Evolutionary conservation across 2,888 invertebrate species (phyloP), one percentile per base, ranked within the genome.

Genomic region (Drosophila lacicola): DNA sequence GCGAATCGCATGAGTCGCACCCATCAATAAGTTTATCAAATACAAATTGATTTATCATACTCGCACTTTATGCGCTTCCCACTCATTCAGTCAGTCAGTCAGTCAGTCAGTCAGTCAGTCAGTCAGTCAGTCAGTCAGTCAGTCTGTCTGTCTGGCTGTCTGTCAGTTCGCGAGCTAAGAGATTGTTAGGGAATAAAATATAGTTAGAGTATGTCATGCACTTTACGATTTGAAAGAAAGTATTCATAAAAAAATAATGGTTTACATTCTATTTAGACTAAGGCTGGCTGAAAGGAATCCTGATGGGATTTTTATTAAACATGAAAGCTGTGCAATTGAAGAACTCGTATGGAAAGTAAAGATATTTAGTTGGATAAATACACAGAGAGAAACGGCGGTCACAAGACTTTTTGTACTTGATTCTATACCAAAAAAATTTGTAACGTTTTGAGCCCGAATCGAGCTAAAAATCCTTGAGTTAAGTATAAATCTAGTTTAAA

Each of bases 31-130:
- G 60, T 78, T 76, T 78, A 81, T 78, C 70, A 65, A 63, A 66
- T 64, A 61, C 55, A 81, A 82, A 79, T 79, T 79, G 79, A 79
- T 79, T 79, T 79, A 79, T 79, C 79, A 66, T 47, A 58, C 57
- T 65, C 47, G 45, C 51, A 42, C 41, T 70, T 55, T n/a, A 41
- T 57, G 45, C 42, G 58, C 76, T 49, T 55, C 29, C 44, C 65
- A 56, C 44, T 37, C 37, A 5, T 3, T 13, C 41, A 19, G 17
- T 19, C 21, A 21, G 65, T 25, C 19, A 21, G 65, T 25, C 19
- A 61, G 14, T 13, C 41, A 41, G 21, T 4, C 13, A 8, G 47
- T 42, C 47, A 61, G 13, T 13, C 41, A 41, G 17, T 49, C 65
- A 56, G 29, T 37, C 19, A 11, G 47, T 41, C 47, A 61, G 13